Base-by-base conservation (phyloP, 2,113 vertebrate genomes). In the Thryonomys swinderianus region DNA sequence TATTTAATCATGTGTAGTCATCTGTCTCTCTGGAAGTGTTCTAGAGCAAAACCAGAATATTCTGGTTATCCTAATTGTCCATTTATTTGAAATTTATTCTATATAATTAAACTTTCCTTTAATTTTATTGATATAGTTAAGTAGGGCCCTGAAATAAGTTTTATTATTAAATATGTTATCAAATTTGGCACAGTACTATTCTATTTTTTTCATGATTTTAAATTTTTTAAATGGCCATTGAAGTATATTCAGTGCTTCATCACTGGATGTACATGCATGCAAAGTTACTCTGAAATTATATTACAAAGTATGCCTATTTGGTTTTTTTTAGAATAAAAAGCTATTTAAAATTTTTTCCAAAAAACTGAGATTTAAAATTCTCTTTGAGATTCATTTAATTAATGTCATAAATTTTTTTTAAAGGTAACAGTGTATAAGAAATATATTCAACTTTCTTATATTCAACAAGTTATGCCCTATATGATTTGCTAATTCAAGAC, bases 81-180 rank as follows among this genome's bases (percentile, higher is more conserved):
- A 79, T 71, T 96, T 42, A 87, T 64, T 91, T 93, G 66, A 85
- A 91, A 79, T 83, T 64, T 93, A 90, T 73, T 69, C 67, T 34
- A 53, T 67, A 61, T 84, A 88, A 76, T 82, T 64, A 59, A 81
- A 64, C 20, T 81, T 85, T 80, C 32, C 20, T 85, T 45, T 76
- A 83, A 30, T 59, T 80, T 0, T 64, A 84, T n/a, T 69, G 7
- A 74, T 91, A 25, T 51, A 7, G 51, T 73, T 76, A 78, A 87
- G 40, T 85, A 30, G 67, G 23, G 40, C 85, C 45, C 23, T 10
- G 14, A 67, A 57, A 51, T 92, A 10, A 51, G 6, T 51, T 10
- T 51, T 17, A 30, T 90, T 79, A 69, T 53, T 79, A 51, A 69
- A 76, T 55, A 45, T 17, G 18, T 78, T 91, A 71, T 64, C 16